Base-by-base conservation (phyloP, 2,888 invertebrate genomes). In the Argyra leucocephala region DNA sequence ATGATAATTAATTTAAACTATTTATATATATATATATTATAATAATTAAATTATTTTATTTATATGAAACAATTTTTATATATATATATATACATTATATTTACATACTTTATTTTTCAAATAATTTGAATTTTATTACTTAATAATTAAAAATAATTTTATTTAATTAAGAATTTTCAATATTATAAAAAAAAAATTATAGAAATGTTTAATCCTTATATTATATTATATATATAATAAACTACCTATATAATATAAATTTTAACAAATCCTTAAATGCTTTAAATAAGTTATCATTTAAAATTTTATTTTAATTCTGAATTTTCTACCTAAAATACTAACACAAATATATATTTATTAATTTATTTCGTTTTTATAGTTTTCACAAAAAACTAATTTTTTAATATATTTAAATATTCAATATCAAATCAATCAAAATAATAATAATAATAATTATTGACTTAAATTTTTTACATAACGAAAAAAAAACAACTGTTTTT, bases 231-330 rank as follows among this genome's bases (percentile, higher is more conserved):
- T n/a, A n/a, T n/a, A n/a, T n/a, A n/a, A n/a, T n/a, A 26, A 6
- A 7, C 26, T 6, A 26, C 4, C 7, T 26, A 6, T 26, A 26
- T 31, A 10, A 31, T 10, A 31, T 10, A 26, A 6, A 31, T 31
- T 31, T 31, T 31, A 31, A 6, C 9, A 6, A 7, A 7, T 10
- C 12, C 9, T 1, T 6, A 31, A 31, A 12, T n/a, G n/a, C n/a
- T 31, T 48, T 48, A 48, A 48, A 48, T 18, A 48, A 48, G 48
- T 48, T 48, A 48, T 48, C 48, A 48, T 48, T 37, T 31, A 31
- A 48, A 18, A 12, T 48, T n/a, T 48, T 48, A 15, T 15, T 48
- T 48, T 48, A 48, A 48, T 48, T 18, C 15, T 48, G 18, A 48
- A 15, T 48, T 48, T 48, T 18, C 48, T 48, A 48, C 48, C 37